Evolutionary conservation across 92 coral and sea anemone genomes (phyloP), one percentile per base, ranked within the genome.

Genomic region (Montipora capitata): DNA sequence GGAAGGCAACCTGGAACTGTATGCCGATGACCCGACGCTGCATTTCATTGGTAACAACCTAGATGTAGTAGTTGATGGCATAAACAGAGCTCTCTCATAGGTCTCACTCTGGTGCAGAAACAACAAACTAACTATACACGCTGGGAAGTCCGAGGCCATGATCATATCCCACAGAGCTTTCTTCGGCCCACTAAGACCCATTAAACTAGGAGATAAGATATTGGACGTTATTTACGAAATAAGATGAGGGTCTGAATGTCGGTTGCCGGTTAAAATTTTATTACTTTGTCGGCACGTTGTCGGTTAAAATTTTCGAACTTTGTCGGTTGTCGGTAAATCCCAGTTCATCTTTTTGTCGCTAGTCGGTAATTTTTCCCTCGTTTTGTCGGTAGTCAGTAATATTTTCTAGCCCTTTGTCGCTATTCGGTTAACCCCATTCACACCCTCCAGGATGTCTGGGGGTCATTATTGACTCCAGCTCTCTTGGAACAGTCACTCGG

Each of bases 81-180:
- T 91, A 81, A 91, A 91, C 38, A 17, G 52, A 71, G 83, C 78
- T 41, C 76, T 77, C 64, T 42, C 69, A 14, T 81, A 92, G 18
- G 72, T 82, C 39, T 76, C 68, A 58, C 70, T 14, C 38, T 86
- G 86, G 86, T 86, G 91, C 49, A 68, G 85, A 77, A 81, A 86
- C n/a, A 91, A 91, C 80, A 86, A 86, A 82, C 56, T 82, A 27
- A 76, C 89, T 35, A 82, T 79, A 18, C 70, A 91, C 38, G 69
- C 83, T 44, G 91, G 79, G 72, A 80, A 85, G 52, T 49, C 87
- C 6, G 91, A 91, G 77, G 91, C 86, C 44, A 91, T 91, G 94
- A 65, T 81, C 54, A 82, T 82, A 76, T 18, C 92, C 57, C 71
- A 56, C 17, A 75, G 79, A 35, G 20, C 63, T 51, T 84, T 84